Conservation (phyloP, 2,113 vertebrate species). For the Cisticola juncidis region DNA sequence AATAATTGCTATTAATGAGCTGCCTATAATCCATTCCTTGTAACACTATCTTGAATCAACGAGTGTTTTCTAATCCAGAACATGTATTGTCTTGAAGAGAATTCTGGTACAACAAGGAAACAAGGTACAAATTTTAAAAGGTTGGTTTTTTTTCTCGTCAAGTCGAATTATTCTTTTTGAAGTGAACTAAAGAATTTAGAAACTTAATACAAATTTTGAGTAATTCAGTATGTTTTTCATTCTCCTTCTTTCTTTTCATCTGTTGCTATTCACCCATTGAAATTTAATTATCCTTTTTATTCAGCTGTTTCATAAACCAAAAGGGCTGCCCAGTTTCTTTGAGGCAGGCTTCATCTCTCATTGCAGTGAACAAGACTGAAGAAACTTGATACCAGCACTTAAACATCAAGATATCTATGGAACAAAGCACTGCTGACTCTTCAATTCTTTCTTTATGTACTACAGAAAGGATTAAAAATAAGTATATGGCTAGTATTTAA, state of each 20-base stretch:
- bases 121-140: neutral
- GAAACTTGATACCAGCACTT: neutral
- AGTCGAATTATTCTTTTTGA: neutral
- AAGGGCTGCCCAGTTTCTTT: neutral
- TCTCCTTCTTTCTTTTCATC: neutral
- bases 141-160: neutral
- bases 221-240: neutral
- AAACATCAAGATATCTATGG: neutral
- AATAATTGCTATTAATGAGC: conserved; percentile 3
- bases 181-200: neutral
- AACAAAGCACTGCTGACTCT: neutral
- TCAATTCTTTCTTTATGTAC: neutral
- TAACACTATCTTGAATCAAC: neutral
- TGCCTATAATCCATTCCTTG: conserved; percentile 1
- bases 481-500: neutral
- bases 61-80: neutral
- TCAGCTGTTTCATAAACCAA: neutral
- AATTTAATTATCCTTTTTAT: neutral
- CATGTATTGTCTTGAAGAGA: neutral
- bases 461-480: neutral
- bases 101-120: neutral
- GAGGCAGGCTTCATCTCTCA: neutral
- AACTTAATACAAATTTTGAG: neutral
- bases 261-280: neutral
- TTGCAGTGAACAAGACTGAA: neutral